These are phyloP conservation scores for Rhinoderma darwinii DNA, from an alignment of 2,113 vertebrate genomes.

Conservation along the genomic window DNA sequence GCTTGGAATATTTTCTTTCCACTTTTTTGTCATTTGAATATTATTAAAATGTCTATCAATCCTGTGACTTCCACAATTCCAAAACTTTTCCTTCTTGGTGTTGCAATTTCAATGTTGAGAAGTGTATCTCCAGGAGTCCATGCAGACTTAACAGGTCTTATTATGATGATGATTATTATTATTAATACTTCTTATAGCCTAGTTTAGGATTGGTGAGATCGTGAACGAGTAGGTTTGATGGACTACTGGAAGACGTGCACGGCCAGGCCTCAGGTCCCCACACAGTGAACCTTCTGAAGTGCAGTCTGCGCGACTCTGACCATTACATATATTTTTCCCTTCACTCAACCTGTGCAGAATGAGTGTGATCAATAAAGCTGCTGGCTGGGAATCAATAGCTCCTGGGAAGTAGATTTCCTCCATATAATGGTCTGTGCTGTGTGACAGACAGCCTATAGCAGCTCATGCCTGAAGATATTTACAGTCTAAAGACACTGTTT, in stretches of 20 bases:
- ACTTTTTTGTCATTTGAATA: no score
- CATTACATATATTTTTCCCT: conserved; percentile 1
- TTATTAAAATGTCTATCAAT: no score
- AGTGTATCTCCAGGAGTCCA: no score
- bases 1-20: no score
- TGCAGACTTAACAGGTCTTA: no score
- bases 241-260: not conserved
- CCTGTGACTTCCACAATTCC: no score
- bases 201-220: not conserved
- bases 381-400: conserved; percentile 46
- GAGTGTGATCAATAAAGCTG: conserved; percentile 50
- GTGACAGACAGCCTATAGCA: conserved; percentile 30
- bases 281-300: not conserved
- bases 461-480: conserved; percentile 6
- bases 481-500: not conserved
- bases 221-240: no score
- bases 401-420: conserved; percentile 45
- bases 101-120: no score
- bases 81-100: no score
- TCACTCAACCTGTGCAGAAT: not conserved
- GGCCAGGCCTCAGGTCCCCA: not conserved
- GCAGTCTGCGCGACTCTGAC: not conserved
- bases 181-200: not conserved
- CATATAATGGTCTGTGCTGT: conserved; percentile 43
- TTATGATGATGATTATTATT: no score